Base-by-base conservation (phyloP, 2,888 invertebrate genomes). In the Leptinotarsa juncta region DNA sequence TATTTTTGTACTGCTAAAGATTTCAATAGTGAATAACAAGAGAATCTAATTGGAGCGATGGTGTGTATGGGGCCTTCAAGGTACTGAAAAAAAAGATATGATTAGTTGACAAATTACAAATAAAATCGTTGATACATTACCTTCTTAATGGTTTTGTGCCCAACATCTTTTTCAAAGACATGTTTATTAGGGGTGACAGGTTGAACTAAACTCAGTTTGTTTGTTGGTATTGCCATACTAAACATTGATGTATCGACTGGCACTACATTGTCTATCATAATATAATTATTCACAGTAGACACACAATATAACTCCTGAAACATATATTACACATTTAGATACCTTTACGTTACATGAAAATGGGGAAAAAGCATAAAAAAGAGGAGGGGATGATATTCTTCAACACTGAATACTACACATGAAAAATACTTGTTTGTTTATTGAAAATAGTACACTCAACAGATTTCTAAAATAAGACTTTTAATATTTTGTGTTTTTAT, bases 21-120 rank as follows among this genome's bases (percentile, higher is more conserved):
- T 76, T 82, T 82, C 67, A 88, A 78, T 18, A 87, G 73, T 1
- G 85, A 83, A 48, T 79, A 75, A 75, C 87, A 87, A 53, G 82
- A 78, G 15, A 85, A 79, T 48, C 86, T 81, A 53, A 86, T 82
- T 14, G 88, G 88, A 4, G 85, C 82, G 83, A 86, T 84, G 10
- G 87, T 86, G 71, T 87, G 87, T 18, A 85, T 79, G 3, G 88
- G 87, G 15, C 84, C 83, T 72, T 86, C 86, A 71, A 88, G 79
- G 77, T 86, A 85, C 85, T 87, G 79, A 72, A 85, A 85, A 74
- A 79, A 67, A 60, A 20, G 23, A 53, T 66, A 67, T 62, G 18
- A 65, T 51, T 60, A 57, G 23, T 12, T 15, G 23, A 73, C 20
- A 66, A 65, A 53, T 32, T 26, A 3, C 12, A 50, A 5, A 71